Evolutionary conservation across 2,113 vertebrate genomes (phyloP).

Genomic region (Sakesphorus luctuosus): DNA sequence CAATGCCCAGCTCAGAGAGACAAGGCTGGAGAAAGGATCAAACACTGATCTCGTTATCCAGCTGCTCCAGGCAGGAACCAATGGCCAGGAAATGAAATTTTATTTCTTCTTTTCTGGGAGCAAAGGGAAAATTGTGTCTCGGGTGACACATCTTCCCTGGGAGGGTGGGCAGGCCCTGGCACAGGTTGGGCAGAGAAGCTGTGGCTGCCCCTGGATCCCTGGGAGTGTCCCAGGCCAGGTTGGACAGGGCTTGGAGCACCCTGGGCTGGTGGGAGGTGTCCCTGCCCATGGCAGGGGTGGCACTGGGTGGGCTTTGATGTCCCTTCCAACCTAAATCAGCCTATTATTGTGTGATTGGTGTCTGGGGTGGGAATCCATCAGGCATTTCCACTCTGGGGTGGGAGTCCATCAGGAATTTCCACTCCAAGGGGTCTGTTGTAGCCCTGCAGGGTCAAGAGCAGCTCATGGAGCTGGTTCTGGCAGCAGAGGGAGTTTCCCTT

Average conservation of each 20-base stretch:
- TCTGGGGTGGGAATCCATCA: background rate
- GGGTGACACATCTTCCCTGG: too few relatives aligned
- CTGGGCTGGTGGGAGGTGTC: fast-evolving
- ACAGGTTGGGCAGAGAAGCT: too few relatives aligned
- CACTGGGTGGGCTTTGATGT: too few relatives aligned
- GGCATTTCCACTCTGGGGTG: background rate
- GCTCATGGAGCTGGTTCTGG: background rate
- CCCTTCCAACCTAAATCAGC: background rate
- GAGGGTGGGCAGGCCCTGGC: too few relatives aligned
- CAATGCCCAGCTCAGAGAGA: too few relatives aligned
- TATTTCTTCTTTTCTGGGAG: too few relatives aligned
- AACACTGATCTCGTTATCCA: too few relatives aligned
- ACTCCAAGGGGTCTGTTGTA: background rate
- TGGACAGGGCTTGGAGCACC: fast-evolving
- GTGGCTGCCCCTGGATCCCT: too few relatives aligned
- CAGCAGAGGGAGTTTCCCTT: background rate
- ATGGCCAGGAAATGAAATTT: too few relatives aligned
- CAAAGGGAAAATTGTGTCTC: too few relatives aligned
- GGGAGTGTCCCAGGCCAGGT: fast-evolving
- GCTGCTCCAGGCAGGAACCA: too few relatives aligned
- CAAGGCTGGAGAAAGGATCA: too few relatives aligned
- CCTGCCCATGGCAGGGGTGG: background rate
- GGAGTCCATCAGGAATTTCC: background rate
- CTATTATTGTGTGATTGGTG: fast-evolving
- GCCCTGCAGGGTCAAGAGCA: background rate